Evolutionary conservation across 2,113 vertebrate species (phyloP).

Genomic region (Passer montanus): DNA sequence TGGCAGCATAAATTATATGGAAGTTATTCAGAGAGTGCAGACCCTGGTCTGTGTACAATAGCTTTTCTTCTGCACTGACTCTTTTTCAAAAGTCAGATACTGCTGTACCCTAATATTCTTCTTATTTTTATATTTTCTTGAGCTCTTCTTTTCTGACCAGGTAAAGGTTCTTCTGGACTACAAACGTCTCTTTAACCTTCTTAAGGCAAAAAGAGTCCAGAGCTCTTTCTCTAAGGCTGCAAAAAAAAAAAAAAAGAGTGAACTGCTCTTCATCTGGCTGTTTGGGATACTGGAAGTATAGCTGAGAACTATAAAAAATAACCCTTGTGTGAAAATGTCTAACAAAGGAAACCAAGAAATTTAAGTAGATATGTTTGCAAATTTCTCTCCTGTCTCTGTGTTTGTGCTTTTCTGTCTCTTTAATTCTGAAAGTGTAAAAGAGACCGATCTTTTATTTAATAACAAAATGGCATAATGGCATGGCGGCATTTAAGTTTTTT

Average conservation of each 20-base stretch:
- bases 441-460: background rate
- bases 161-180: background rate
- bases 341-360: background rate
- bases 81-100: background rate
- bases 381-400: background rate
- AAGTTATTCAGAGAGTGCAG: background rate
- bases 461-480: background rate
- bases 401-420: background rate
- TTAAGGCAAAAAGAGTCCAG: background rate
- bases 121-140: rapidly evolving
- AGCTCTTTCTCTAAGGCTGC: background rate
- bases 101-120: background rate
- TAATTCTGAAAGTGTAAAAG: background rate
- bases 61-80: background rate
- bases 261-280: background rate
- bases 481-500: background rate
- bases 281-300: background rate
- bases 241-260: background rate
- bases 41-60: background rate
- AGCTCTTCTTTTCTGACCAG: background rate
- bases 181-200: background rate
- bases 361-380: background rate
- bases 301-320: background rate
- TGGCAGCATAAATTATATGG: background rate
- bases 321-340: background rate